Percentiles rank a stretch among this genome's conserved stretches.
Evolutionary conservation across 2,113 vertebrate species (phyloP).

Genomic region (Forbesichthys papilliferus): DNA sequence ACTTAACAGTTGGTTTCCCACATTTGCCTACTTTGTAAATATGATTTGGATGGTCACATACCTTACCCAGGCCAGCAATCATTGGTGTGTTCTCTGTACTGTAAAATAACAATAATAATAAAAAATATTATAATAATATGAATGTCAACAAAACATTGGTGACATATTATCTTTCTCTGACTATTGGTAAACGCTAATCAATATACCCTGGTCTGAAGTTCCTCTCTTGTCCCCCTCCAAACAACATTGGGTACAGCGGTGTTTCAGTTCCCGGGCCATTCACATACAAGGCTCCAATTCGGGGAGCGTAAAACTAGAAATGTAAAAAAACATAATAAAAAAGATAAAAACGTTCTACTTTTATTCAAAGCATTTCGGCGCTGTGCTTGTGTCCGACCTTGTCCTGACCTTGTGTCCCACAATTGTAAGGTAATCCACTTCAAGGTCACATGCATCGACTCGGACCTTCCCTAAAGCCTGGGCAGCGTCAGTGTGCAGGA

Average conservation of each 20-base stretch:
- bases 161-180: no score
- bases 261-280: conserved; percentile 74
- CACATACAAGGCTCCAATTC: conserved; percentile 85
- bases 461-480: conserved; percentile 90
- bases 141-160: no score
- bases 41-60: conserved; percentile 46
- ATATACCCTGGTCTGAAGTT: conserved; percentile 93
- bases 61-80: conserved; percentile 96
- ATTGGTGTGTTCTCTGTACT: conserved; percentile 98
- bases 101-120: conserved; percentile 39
- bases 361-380: neutral
- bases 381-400: neutral
- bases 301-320: conserved; percentile 88
- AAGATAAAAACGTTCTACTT: neutral
- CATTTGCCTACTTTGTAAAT: no score
- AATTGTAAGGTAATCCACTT: conserved; percentile 90
- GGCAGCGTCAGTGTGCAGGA: conserved; percentile 90
- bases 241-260: conserved; percentile 86
- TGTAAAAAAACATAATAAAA: conserved; percentile 4
- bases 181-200: neutral
- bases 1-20: no score
- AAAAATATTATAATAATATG: neutral
- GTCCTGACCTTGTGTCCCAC: conserved; percentile 92
- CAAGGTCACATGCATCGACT: conserved; percentile 85
- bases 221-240: conserved; percentile 93